These are phyloP conservation scores for Distichodus sexfasciatus DNA, from an alignment of 2,797 vertebrate species.

Conservation along the genomic window DNA sequence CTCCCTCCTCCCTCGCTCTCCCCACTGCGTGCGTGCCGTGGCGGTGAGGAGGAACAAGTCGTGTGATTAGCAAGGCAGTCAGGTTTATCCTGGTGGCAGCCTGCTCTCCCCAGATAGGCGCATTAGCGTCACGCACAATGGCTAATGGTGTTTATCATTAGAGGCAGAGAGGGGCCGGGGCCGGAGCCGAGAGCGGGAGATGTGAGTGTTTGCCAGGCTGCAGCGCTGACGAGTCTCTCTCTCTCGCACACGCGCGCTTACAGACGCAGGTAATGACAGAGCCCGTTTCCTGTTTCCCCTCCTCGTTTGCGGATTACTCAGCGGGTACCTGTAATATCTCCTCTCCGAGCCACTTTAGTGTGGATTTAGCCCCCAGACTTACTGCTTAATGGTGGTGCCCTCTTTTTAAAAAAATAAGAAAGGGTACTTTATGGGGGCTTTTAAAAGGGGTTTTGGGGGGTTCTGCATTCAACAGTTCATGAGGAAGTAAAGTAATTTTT, in stretches of 20 bases:
- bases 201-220: constrained; percentile 69
- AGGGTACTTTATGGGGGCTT: neutral
- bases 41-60: constrained; percentile 67
- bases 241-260: constrained; percentile 80
- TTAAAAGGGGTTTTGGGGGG: neutral
- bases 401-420: constrained; percentile 16
- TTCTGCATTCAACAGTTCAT: neutral
- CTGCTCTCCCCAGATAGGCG: constrained; percentile 80
- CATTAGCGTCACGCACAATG: constrained; percentile 78
- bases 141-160: constrained; percentile 87
- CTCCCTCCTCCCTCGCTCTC: constrained; percentile 5
- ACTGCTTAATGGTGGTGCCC: constrained; percentile 29
- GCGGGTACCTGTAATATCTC: constrained; percentile 61
- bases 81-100: constrained; percentile 76
- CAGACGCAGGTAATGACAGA: constrained; percentile 71
- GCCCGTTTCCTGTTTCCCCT: constrained; percentile 66
- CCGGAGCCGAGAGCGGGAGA: constrained; percentile 63
- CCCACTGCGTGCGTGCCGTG: constrained; percentile 6
- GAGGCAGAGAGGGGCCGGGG: constrained; percentile 72
- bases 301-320: constrained; percentile 67
- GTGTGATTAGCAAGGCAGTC: constrained; percentile 79
- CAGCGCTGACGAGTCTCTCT: constrained; percentile 74
- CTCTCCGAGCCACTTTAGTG: constrained; percentile 47
- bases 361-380: constrained; percentile 41
- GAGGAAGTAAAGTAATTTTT: too few species aligned